These are phyloP conservation scores for Dolichallabes microphthalmus DNA, from an alignment of 2,113 vertebrate genomes.

Conservation along the genomic window DNA sequence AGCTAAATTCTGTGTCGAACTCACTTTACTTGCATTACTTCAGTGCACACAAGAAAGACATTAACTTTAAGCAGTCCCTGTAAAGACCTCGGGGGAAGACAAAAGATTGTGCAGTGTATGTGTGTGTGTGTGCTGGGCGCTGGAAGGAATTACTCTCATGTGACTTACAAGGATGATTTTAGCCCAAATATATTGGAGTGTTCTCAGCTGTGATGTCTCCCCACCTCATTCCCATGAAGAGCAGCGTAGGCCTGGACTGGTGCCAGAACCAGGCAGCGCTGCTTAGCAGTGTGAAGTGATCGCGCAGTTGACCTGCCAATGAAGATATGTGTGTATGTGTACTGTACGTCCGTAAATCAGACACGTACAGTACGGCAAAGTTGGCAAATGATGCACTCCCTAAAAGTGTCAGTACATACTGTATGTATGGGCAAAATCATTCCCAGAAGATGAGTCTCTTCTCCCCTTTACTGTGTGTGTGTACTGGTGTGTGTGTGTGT, in stretches of 20 bases:
- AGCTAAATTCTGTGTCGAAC: slow-evolving; percentile 9
- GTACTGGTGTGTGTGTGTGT: background rate
- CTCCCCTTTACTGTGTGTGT: background rate
- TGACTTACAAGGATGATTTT: slow-evolving; percentile 30
- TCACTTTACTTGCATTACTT: background rate
- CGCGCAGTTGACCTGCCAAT: background rate
- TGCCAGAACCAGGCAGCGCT: background rate
- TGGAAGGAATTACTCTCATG: slow-evolving; percentile 8
- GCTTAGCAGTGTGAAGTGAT: slow-evolving; percentile 32
- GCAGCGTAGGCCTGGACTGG: slow-evolving; percentile 4
- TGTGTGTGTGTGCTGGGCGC: background rate
- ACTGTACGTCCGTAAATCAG: slow-evolving; percentile 17
- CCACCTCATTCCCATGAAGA: background rate
- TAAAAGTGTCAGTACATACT: slow-evolving; percentile 2
- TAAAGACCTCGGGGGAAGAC: slow-evolving; percentile 11
- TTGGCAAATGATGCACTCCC: slow-evolving; percentile 22
- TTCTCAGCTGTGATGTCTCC: slow-evolving; percentile 28
- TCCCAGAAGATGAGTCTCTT: slow-evolving; percentile 26
- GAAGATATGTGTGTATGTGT: background rate
- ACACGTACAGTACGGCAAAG: background rate
- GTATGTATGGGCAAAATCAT: slow-evolving; percentile 10
- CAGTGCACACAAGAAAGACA: slow-evolving; percentile 6
- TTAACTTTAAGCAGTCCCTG: slow-evolving; percentile 11
- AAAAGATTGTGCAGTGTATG: slow-evolving; percentile 19
- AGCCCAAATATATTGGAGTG: slow-evolving; percentile 20